Conservation (phyloP, 2,888 invertebrate species). For the Sturmia bella region DNA sequence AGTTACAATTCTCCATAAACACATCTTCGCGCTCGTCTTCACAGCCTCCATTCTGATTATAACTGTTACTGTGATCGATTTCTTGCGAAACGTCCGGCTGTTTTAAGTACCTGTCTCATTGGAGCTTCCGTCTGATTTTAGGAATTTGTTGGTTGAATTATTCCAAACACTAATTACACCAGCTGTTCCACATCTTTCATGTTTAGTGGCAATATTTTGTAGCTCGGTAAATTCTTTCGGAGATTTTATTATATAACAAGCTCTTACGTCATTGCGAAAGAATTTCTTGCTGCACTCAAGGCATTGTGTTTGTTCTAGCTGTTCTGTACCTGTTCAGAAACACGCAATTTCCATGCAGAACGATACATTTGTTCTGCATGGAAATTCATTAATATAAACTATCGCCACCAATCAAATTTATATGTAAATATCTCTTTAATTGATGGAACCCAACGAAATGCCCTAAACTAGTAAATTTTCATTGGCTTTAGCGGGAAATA, state of each 20-base stretch:
- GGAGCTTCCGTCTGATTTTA: constrained; percentile 65
- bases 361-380: constrained; percentile 60
- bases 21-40: constrained; percentile 77
- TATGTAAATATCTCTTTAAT: constrained; percentile 6
- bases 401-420: constrained; percentile 56
- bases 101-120: constrained; percentile 39
- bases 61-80: constrained; percentile 72
- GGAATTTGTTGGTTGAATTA: constrained; percentile 28
- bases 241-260: constrained; percentile 87
- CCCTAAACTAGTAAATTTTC: no score
- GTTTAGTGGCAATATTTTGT: constrained; percentile 72
- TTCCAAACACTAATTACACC: constrained; percentile 75
- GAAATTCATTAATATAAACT: constrained; percentile 59
- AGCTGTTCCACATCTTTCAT: constrained; percentile 73
- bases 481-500: no score
- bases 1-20: no score
- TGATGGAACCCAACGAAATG: no score
- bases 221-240: constrained; percentile 77
- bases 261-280: constrained; percentile 95
- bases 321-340: constrained; percentile 71
- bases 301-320: constrained; percentile 89
- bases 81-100: constrained; percentile 60
- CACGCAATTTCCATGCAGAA: constrained; percentile 66
- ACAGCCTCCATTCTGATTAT: constrained; percentile 74
- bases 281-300: constrained; percentile 94